Conservation (phyloP, 2,113 vertebrate genomes). For the Colius striatus region DNA sequence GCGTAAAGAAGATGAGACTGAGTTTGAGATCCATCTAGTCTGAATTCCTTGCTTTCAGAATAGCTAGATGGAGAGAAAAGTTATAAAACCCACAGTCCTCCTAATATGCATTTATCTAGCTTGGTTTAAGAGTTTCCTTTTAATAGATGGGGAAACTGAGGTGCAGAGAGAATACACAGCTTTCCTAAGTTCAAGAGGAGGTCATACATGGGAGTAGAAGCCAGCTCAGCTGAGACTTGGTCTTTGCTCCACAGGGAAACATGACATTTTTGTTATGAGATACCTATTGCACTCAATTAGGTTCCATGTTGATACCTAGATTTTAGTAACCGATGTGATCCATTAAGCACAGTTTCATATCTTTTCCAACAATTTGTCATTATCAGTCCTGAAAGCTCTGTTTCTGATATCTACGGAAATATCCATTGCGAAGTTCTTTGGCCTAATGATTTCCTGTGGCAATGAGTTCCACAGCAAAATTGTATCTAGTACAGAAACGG, state of each 20-base stretch:
- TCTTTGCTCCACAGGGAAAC: accelerated
- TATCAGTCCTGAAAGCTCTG: neutral
- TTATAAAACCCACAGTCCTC: neutral
- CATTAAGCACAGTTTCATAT: neutral
- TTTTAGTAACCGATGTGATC: neutral
- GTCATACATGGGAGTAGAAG: neutral
- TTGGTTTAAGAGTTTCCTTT: neutral
- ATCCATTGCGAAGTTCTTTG: neutral
- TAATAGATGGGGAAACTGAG: neutral
- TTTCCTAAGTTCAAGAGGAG: neutral
- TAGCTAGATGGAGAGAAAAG: neutral
- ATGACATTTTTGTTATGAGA: neutral
- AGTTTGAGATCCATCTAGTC: neutral
- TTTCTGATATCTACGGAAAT: neutral
- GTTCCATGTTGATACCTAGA: neutral
- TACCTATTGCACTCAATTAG: neutral
- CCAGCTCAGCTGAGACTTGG: neutral
- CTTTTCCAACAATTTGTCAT: neutral
- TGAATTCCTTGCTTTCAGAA: neutral
- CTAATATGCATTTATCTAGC: neutral
- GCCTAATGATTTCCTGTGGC: neutral
- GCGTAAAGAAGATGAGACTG: neutral
- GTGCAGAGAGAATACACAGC: neutral
- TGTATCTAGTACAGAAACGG: neutral
- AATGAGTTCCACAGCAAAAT: neutral